phyloP scores from a whole-genome alignment of 2,888 invertebrate species.

The Argyra leucocephala region DNA sequence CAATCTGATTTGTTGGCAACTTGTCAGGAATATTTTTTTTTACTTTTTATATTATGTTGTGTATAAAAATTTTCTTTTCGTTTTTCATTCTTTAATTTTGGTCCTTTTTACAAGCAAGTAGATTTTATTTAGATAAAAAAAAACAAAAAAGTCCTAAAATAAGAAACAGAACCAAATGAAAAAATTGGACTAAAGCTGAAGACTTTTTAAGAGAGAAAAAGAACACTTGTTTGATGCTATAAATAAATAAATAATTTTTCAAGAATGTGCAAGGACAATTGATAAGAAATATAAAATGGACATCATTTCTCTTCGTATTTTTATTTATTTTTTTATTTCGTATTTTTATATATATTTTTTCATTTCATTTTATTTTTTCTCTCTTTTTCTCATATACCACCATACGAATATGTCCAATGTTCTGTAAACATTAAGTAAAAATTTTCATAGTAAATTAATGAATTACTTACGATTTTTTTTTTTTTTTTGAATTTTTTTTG shows the following conservation, averaged over 20 bases:
- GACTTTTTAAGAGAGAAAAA: neutral
- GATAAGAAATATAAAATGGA: neutral
- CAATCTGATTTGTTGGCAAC: slow-evolving; percentile 4
- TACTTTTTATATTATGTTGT: too few species aligned
- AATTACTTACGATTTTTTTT: neutral
- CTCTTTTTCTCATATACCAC: neutral
- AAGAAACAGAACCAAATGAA: neutral
- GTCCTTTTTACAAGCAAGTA: neutral
- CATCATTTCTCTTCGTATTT: neutral
- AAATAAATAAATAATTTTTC: neutral
- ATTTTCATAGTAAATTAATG: neutral
- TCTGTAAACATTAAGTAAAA: neutral
- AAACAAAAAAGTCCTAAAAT: too few species aligned
- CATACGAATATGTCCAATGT: neutral
- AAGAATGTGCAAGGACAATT: slow-evolving; percentile 4
- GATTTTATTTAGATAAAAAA: neutral
- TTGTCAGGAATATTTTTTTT: neutral
- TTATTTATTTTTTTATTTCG: neutral
- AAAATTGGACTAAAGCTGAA: neutral
- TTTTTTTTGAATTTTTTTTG: too few species aligned
- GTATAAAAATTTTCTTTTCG: neutral
- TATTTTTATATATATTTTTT: neutral
- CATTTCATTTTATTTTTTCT: neutral
- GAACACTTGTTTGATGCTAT: slow-evolving; percentile 1
- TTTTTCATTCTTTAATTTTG: neutral